Evolutionary conservation across 2,888 invertebrate genomes (phyloP).

Genomic region (Cephus nigrinus): DNA sequence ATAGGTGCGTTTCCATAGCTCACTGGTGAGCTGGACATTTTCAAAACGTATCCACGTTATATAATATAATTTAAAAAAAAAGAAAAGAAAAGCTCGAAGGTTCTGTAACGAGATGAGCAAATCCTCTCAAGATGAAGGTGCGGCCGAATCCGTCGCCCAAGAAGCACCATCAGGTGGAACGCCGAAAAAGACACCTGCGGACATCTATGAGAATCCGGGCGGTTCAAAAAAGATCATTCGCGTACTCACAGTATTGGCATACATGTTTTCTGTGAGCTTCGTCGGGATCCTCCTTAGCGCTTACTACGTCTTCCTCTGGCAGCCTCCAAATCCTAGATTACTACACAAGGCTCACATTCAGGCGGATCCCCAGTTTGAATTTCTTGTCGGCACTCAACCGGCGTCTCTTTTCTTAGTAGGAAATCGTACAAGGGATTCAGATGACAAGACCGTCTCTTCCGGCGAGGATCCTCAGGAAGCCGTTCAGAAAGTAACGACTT

Average conservation of each 20-base stretch:
- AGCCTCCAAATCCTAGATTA: slow-evolving; percentile 71
- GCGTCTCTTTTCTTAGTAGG: background rate
- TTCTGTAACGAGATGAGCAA: slow-evolving; percentile 10
- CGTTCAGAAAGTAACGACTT: background rate
- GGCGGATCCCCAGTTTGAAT: slow-evolving; percentile 39
- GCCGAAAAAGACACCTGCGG: slow-evolving; percentile 36
- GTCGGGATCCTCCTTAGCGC: slow-evolving; percentile 84
- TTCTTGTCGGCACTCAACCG: slow-evolving; percentile 24
- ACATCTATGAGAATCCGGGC: slow-evolving; percentile 46
- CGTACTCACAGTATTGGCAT: slow-evolving; percentile 82
- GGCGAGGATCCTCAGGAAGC: background rate
- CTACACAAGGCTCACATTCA: slow-evolving; percentile 37
- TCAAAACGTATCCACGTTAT: background rate
- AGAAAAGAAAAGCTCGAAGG: background rate
- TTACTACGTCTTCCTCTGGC: slow-evolving; percentile 87
- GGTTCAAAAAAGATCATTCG: slow-evolving; percentile 68
- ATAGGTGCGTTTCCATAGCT: too few species aligned
- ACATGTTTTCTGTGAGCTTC: slow-evolving; percentile 86
- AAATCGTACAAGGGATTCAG: background rate
- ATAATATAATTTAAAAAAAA: background rate
- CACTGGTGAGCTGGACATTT: background rate
- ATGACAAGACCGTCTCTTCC: background rate
- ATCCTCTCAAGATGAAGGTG: slow-evolving; percentile 20
- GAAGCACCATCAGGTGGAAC: slow-evolving; percentile 1
- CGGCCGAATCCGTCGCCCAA: slow-evolving; percentile 15